A percentile compares a stretch with the other conserved stretches of the same genome.
Evolutionary conservation across 2,888 invertebrate species (phyloP).

Genomic region (Temnothorax rugatulus): DNA sequence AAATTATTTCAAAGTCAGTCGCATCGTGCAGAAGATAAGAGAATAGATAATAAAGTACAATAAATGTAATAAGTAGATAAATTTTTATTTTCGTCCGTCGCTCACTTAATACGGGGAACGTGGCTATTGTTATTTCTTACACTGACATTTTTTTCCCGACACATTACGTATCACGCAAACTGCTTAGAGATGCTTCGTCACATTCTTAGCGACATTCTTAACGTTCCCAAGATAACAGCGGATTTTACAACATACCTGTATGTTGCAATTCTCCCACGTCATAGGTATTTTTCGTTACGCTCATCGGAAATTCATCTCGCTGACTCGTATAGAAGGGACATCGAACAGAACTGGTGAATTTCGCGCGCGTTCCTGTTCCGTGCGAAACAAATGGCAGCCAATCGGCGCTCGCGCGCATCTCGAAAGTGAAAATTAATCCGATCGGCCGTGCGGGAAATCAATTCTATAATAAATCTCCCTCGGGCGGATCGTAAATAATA

Average conservation of each 20-base stretch:
- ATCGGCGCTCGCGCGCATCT: constrained; percentile 19
- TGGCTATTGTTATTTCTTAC: not conserved
- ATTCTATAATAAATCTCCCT: constrained; percentile 77
- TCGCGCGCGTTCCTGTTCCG: not conserved
- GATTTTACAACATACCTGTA: not conserved
- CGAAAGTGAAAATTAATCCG: constrained; percentile 79
- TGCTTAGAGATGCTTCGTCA: not conserved
- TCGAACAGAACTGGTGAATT: constrained; percentile 12
- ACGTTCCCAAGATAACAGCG: not conserved
- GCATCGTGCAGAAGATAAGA: not conserved
- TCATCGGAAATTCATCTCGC: not conserved
- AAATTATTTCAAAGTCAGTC: not conserved
- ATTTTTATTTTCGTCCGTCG: not conserved
- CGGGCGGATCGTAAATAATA: constrained; percentile 66
- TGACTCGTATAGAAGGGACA: not conserved
- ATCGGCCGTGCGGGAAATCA: constrained; percentile 76
- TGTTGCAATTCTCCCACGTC: not conserved
- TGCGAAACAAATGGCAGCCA: constrained; percentile 38
- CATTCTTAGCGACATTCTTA: not conserved
- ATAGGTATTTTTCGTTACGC: not conserved
- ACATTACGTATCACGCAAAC: not conserved
- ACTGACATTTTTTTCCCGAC: not conserved
- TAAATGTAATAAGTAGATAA: not conserved
- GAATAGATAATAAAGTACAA: not conserved
- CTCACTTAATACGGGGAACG: not conserved